phyloP scores from a whole-genome alignment of 2,113 vertebrate species.

The Silurus asotus region DNA sequence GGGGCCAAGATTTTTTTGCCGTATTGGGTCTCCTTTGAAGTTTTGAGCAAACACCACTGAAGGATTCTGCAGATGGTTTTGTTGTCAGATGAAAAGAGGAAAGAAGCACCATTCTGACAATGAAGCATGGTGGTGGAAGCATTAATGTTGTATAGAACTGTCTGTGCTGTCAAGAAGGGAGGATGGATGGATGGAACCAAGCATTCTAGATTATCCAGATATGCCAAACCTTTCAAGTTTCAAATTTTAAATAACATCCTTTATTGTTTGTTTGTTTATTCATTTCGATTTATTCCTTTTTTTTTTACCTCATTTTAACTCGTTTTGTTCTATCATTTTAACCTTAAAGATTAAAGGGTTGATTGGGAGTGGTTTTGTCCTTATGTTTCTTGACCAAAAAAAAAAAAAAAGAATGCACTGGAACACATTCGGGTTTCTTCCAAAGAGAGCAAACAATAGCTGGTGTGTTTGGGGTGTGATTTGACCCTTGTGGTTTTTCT shows the following conservation, averaged over 20 bases:
- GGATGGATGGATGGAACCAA: not conserved
- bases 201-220: too few species aligned
- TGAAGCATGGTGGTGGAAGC: not conserved
- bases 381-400: not conserved
- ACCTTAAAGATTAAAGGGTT: not conserved
- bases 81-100: not conserved
- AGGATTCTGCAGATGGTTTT: not conserved
- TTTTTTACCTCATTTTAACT: too few species aligned
- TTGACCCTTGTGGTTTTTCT: slow-evolving; percentile 12
- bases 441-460: slow-evolving; percentile 13
- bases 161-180: not conserved
- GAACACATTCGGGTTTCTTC: not conserved
- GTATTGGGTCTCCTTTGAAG: not conserved
- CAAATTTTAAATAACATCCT: too few species aligned
- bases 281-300: too few species aligned
- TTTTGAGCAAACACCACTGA: not conserved
- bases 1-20: too few species aligned
- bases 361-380: not conserved
- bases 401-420: not conserved
- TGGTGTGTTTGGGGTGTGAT: slow-evolving; percentile 25
- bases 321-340: too few species aligned
- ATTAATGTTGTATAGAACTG: not conserved
- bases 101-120: not conserved
- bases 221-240: too few species aligned
- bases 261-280: too few species aligned